phyloP scores from a whole-genome alignment of 2,113 vertebrate genomes.

The Thamnophis sirtalis region DNA sequence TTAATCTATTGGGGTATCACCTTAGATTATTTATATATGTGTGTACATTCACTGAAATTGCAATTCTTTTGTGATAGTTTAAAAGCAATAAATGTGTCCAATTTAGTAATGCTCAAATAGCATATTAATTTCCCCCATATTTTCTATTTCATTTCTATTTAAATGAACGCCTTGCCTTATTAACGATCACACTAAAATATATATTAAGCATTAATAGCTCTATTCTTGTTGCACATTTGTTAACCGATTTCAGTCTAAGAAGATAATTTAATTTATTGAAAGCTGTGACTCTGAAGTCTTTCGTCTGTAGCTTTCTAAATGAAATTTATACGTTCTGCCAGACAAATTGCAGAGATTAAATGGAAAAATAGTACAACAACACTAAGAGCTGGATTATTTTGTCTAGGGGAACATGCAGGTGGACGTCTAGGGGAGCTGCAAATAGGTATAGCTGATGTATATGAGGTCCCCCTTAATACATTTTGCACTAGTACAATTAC shows the following conservation, averaged over 20 bases:
- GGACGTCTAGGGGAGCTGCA: background rate
- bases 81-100: constrained; percentile 48
- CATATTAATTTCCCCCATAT: constrained; percentile 20
- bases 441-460: background rate
- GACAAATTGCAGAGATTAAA: background rate
- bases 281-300: background rate
- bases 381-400: background rate
- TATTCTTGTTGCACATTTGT: constrained; percentile 3
- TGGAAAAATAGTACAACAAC: background rate
- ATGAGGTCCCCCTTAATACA: background rate
- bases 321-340: background rate
- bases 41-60: constrained; percentile 32
- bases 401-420: background rate
- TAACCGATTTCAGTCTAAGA: constrained; percentile 12
- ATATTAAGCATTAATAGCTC: constrained; percentile 19
- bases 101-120: constrained; percentile 48
- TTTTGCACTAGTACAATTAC: background rate
- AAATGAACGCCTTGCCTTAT: constrained; percentile 24
- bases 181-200: constrained; percentile 29
- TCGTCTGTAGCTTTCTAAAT: background rate
- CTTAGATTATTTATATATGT: constrained; percentile 49
- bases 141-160: constrained; percentile 19
- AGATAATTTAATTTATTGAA: constrained; percentile 11
- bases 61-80: constrained; percentile 27
- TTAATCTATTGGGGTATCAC: constrained; percentile 42